These are phyloP conservation scores for Agelas oroides DNA, from an alignment of 37 sponge, comb jelly and placozoan genomes.

Conservation along the genomic window DNA sequence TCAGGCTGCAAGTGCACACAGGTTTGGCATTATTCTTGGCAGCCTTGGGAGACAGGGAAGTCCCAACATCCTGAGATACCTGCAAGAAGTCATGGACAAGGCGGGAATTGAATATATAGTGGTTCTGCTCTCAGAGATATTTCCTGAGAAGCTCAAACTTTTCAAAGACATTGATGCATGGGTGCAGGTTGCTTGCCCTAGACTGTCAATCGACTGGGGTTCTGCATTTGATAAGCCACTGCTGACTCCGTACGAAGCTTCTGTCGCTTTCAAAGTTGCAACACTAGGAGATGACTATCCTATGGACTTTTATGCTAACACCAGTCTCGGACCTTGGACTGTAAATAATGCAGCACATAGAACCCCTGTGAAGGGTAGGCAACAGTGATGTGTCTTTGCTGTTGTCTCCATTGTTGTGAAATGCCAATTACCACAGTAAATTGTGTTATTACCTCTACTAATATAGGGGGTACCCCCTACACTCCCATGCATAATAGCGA, in stretches of 20 bases:
- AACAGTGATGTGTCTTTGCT: too few relatives aligned
- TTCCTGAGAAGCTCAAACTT: conserved; percentile 85
- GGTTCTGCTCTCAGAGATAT: conserved; percentile 91
- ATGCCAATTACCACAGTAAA: too few relatives aligned
- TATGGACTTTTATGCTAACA: conserved; percentile 95
- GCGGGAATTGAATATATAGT: conserved; percentile 55
- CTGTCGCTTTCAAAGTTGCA: conserved; percentile 62
- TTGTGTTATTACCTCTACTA: too few relatives aligned
- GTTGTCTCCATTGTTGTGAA: too few relatives aligned
- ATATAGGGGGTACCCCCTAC: too few relatives aligned
- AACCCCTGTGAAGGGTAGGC: too few relatives aligned
- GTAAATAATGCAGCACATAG: conserved; percentile 56
- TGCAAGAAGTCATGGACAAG: conserved; percentile 46
- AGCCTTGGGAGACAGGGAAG: conserved; percentile 95
- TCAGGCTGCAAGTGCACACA: conserved; percentile 60
- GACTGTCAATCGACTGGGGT: conserved; percentile 98
- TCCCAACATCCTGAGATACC: conserved; percentile 64
- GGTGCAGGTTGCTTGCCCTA: conserved; percentile 94
- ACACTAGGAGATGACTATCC: conserved; percentile 79
- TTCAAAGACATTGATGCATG: conserved; percentile 88
- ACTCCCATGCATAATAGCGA: too few relatives aligned
- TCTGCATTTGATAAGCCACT: conserved; percentile 85
- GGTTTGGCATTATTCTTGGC: conserved; percentile 89
- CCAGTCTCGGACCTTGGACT: conserved; percentile 91
- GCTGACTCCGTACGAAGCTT: conserved; percentile 88